Evolutionary conservation across 2,888 invertebrate species (phyloP), one percentile per base, ranked within the genome.

Genomic region (Mythimna vitellina): DNA sequence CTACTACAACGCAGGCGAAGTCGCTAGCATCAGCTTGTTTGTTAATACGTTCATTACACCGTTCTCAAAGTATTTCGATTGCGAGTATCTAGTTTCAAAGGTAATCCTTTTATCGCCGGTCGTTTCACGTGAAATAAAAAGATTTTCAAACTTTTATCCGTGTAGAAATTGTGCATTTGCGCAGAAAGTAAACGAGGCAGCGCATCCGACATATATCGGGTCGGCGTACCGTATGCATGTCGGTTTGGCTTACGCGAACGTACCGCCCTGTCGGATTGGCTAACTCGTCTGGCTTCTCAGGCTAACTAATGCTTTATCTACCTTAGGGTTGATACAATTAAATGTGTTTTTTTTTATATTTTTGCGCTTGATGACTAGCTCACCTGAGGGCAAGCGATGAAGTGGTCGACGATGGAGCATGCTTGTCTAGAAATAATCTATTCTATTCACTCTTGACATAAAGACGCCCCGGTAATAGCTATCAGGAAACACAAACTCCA

Each of bases 161-260:
- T 25, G 73, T 73, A 63, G 25, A 78, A 51, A 79, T 54, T 75
- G 75, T 75, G 56, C 70, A 64, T 56, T 70, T 74, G 58, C 54
- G 70, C 58, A 56, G 75, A 75, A 80, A 70, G 51, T 75, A 60
- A 64, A 75, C 80, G 57, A 70, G 56, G 29, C 32, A 65, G 25
- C 35, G 56, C n/a, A 25, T 32, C 56, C 56, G 17, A 67, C 56
- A 56, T 73, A 61, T 65, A 68, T 73, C 22, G 64, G 38, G 5
- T 73, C 22, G 60, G 38, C 7, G 32, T 65, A 70, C 14, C 20
- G 32, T 56, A 22, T 46, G 25, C 62, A 70, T 56, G 76, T 71
- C 75, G 46, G 54, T 42, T 60, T 65, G 67, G 68, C 46, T 76
- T 51, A 80, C 76, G 38, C 67, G 58, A 76, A 68, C 67, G 54